These are phyloP conservation scores for Omphaloscelis lunosa DNA, from an alignment of 2,888 invertebrate species.

Conservation along the genomic window DNA sequence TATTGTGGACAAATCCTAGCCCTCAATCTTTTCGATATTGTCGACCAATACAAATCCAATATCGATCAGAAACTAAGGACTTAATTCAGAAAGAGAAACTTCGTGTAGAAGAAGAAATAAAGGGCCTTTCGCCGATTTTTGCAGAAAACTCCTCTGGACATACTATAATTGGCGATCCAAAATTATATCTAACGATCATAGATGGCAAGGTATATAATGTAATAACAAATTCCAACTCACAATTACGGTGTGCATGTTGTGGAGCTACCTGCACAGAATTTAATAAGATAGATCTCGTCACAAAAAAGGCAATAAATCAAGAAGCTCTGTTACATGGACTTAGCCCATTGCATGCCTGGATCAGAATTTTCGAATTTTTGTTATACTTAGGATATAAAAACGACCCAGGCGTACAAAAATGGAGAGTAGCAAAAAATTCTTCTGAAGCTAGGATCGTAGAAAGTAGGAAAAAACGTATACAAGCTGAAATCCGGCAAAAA, in stretches of 20 bases:
- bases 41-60: slow-evolving; percentile 9
- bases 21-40: slow-evolving; percentile 2
- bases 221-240: too few species aligned
- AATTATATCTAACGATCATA: too few species aligned
- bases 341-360: slow-evolving; percentile 6
- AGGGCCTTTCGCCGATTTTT: too few species aligned
- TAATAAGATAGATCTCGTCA: fast-evolving
- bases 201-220: too few species aligned
- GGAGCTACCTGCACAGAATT: too few species aligned
- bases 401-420: neutral
- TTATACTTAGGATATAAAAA: slow-evolving; percentile 2
- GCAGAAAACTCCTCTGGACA: too few species aligned
- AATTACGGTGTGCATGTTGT: too few species aligned
- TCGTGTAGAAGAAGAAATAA: too few species aligned
- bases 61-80: too few species aligned
- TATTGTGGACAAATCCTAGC: neutral
- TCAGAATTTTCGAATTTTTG: neutral
- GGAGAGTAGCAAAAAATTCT: neutral
- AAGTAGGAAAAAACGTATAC: neutral
- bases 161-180: too few species aligned
- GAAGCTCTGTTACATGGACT: neutral
- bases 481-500: neutral
- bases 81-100: too few species aligned
- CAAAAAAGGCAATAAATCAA: neutral
- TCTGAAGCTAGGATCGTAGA: neutral